Evolutionary conservation across 1,140 invertebrate species (phyloP), one percentile per base, ranked within the genome.

Genomic region (Brachystomella parvula): DNA sequence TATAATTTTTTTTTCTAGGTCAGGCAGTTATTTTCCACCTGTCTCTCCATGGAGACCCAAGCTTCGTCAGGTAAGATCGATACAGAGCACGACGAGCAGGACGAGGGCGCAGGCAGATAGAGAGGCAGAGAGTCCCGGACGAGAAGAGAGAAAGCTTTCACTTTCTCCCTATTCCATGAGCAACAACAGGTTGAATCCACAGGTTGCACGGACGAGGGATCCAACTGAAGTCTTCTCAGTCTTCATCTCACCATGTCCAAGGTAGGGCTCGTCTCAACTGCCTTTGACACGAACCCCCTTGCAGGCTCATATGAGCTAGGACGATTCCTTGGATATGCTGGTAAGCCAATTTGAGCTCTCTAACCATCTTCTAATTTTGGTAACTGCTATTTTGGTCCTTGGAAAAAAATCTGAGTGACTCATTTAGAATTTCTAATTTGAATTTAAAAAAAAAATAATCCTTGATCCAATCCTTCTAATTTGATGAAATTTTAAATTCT

Each of bases 181-280:
- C 39, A 44, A 9, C 39, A 53, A 53, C 49, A 53, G 49, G 49
- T 53, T 53, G 49, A 53, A 53, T 53, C 49, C 49, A 53, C 49
- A 53, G 49, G 49, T 53, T 53, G 49, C 49, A 53, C 12, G 24
- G 49, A 53, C 12, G 49, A 53, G 3, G 49, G 49, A n/a, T n/a
- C n/a, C n/a, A n/a, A n/a, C n/a, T n/a, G n/a, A 53, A 53, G 49
- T 53, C n/a, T n/a, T n/a, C n/a, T n/a, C 49, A 53, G 49, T 53
- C 9, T 53, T 24, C 3, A 3, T 53, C 49, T 17, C 49, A 53
- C 49, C 49, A 53, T 53, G 49, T 53, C 49, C 12, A 53, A 53
- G 49, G 49, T 24, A 53, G 49, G 49, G 49, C 49, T 24, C 9
- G 12, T 53, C 49, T 53, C 49, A 9, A 53, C 49, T 6, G 49